Conservation (phyloP, 2,797 vertebrate genomes). For the Okamejei kenojei region DNA sequence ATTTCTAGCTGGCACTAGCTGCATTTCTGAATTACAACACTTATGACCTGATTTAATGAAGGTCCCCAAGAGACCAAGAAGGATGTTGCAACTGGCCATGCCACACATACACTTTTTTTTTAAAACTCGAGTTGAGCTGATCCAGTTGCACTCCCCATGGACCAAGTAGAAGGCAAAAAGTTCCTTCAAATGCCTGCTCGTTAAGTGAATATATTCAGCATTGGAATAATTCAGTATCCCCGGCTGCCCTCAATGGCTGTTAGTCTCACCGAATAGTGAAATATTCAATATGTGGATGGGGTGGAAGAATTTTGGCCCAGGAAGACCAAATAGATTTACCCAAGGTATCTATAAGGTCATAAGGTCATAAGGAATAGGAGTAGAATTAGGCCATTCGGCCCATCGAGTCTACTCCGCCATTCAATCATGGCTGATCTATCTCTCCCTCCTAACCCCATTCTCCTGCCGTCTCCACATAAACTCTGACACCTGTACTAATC, state of each 20-base stretch:
- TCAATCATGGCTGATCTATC: no score
- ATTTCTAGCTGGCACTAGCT: not conserved
- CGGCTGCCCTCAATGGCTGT: not conserved
- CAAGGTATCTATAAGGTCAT: not conserved
- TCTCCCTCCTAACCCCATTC: no score
- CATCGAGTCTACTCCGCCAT: no score
- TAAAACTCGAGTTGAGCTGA: not conserved
- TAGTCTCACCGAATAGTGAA: not conserved
- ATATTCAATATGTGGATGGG: not conserved
- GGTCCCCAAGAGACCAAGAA: not conserved
- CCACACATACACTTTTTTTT: not conserved
- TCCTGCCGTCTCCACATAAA: no score
- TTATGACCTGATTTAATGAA: not conserved
- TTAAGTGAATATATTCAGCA: not conserved
- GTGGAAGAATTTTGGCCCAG: not conserved
- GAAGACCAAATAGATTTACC: not conserved
- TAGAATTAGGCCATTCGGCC: not conserved
- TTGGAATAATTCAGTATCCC: not conserved
- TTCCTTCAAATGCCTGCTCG: not conserved
- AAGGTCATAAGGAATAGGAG: not conserved
- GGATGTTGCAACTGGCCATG: not conserved
- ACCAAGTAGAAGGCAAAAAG: not conserved
- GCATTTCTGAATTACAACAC: not conserved
- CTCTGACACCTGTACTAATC: no score
- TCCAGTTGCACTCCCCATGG: not conserved